Base-by-base conservation (phyloP, 2,888 invertebrate species). In the Meiosimyza decipiens region DNA sequence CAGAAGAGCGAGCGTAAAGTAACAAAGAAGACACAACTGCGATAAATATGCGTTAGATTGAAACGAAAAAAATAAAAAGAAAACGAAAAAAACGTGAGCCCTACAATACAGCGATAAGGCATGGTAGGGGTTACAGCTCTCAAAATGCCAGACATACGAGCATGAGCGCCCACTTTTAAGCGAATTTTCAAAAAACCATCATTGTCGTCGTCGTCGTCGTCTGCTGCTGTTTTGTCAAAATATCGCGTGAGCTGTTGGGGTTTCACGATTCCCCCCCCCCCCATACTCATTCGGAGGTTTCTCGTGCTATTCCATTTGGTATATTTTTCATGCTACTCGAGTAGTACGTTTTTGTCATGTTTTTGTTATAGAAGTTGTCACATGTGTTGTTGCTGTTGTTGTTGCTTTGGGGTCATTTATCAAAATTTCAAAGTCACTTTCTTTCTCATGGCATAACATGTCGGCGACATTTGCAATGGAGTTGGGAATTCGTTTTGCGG, bases 351-450 rank as follows among this genome's bases (percentile, higher is more conserved):
- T 47, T 13, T 22, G 51, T 50, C 59, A 57, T 57, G 59, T 22
- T 63, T 12, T 49, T 11, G 16, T 33, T 9, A 16, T 62, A 62
- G 28, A 28, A 2, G 0, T 4, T 28, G 28, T 28, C 33, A 40
- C 22, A 40, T 16, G 12, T 59, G 71, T 65, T 65, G 49, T 67
- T 52, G 13, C 62, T 33, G 15, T 59, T 66, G 22, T 66, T 54
- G 33, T 54, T 54, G 16, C 54, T 66, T 52, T 22, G 72, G 77
- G 82, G 80, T 82, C 82, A 82, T 82, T 82, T 82, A 82, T 82
- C 82, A 83, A 83, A 82, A 81, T 83, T 83, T 82, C 82, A 81
- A 82, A 82, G 82, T 83, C 83, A 81, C 83, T 83, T 83, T 83
- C 18, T 65, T 65, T 65, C 49, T 55, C 57, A 13, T 82, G 82